Conservation (phyloP, 1,140 invertebrate genomes). For the Caenorhabditis latens region DNA sequence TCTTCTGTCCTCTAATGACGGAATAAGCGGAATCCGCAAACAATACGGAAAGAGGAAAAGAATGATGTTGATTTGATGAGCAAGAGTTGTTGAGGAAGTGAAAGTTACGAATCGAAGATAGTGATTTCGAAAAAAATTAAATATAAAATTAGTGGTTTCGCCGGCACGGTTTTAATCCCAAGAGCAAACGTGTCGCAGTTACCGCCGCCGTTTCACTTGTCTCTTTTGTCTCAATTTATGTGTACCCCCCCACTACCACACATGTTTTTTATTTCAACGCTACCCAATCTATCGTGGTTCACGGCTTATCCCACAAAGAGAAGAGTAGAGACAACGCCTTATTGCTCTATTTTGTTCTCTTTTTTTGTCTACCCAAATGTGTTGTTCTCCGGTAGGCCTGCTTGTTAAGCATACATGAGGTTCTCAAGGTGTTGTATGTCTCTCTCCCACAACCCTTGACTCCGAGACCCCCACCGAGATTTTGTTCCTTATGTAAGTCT, state of each 20-base stretch:
- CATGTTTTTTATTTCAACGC: neutral
- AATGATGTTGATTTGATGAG: conserved; percentile 24
- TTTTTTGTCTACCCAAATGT: conserved; percentile 38
- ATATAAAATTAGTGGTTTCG: conserved; percentile 7
- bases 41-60: neutral
- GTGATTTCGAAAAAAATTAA: neutral
- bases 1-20: conserved; percentile 13
- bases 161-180: conserved; percentile 33
- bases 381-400: conserved; percentile 29
- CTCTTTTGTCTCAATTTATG: conserved; percentile 17
- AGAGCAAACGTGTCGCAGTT: neutral
- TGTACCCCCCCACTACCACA: neutral
- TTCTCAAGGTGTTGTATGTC: conserved; percentile 49
- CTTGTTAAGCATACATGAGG: conserved; percentile 50
- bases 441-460: conserved; percentile 38
- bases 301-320: conserved; percentile 14
- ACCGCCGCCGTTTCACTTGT: conserved; percentile 6
- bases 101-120: neutral
- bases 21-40: conserved; percentile 32
- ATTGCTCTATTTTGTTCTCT: neutral
- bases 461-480: conserved; percentile 25
- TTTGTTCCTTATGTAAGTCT: conserved; percentile 42
- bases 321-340: conserved; percentile 4
- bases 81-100: conserved; percentile 9
- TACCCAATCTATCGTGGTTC: neutral